Percentiles rank a stretch among this genome's conserved stretches.
Conservation (phyloP, 2,888 invertebrate genomes). For the Chloromyia formosa region DNA sequence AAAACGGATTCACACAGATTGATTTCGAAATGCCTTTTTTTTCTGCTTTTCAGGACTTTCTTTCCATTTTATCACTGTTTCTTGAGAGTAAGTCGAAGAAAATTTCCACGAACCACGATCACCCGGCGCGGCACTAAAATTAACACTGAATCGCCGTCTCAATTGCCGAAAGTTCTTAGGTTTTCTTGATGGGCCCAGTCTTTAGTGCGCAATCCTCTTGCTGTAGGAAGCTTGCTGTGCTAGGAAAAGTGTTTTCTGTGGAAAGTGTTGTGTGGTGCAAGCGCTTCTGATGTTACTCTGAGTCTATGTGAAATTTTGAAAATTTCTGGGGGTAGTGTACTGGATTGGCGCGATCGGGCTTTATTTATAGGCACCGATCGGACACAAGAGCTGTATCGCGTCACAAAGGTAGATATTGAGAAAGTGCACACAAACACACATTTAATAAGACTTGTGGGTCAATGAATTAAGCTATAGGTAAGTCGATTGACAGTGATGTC, state of each 20-base stretch:
- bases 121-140: slow-evolving; percentile 46
- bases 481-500: neutral
- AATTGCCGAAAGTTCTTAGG: slow-evolving; percentile 24
- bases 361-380: slow-evolving; percentile 48
- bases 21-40: neutral
- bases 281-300: neutral
- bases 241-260: slow-evolving; percentile 8
- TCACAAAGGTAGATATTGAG: slow-evolving; percentile 41
- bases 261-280: neutral
- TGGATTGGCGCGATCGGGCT: slow-evolving; percentile 42
- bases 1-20: too few relatives aligned
- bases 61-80: slow-evolving; percentile 17
- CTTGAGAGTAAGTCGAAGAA: slow-evolving; percentile 24
- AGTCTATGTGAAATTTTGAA: slow-evolving; percentile 25
- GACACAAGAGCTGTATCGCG: neutral
- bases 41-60: neutral
- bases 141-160: slow-evolving; percentile 43
- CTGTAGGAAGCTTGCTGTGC: slow-evolving; percentile 1
- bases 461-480: slow-evolving; percentile 30
- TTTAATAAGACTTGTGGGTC: neutral
- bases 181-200: neutral
- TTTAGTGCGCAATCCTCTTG: neutral
- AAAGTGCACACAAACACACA: slow-evolving; percentile 11
- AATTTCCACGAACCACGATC: slow-evolving; percentile 46
- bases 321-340: slow-evolving; percentile 44